Conservation (phyloP, 2,888 invertebrate genomes). For the Steinernema hermaphroditum region DNA sequence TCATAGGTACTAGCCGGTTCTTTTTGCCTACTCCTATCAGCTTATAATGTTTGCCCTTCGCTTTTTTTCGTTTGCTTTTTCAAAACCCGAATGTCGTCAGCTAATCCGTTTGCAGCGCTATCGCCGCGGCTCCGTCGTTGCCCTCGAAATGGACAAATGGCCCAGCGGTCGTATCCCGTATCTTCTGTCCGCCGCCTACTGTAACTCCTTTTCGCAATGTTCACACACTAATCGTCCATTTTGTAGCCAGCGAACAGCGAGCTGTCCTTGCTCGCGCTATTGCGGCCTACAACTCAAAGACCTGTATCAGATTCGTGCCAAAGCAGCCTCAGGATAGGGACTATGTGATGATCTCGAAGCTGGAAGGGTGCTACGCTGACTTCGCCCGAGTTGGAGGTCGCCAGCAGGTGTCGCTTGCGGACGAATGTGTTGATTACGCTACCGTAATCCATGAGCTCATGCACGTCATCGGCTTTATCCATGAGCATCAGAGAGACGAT, state of each 20-base stretch:
- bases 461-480: slow-evolving; percentile 70
- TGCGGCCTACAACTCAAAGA: slow-evolving; percentile 72
- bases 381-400: slow-evolving; percentile 77
- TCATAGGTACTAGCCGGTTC: no score
- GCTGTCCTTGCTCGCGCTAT: slow-evolving; percentile 71
- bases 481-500: slow-evolving; percentile 65
- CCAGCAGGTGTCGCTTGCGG: slow-evolving; percentile 74
- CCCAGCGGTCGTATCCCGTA: slow-evolving; percentile 64
- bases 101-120: slow-evolving; percentile 55
- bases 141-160: slow-evolving; percentile 65
- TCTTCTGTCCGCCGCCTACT: slow-evolving; percentile 61
- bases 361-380: slow-evolving; percentile 75
- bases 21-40: no score
- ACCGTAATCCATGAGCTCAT: slow-evolving; percentile 79
- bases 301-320: slow-evolving; percentile 74
- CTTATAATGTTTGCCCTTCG: neutral
- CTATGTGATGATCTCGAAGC: slow-evolving; percentile 72
- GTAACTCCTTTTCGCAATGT: slow-evolving; percentile 43
- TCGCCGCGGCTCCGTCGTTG: slow-evolving; percentile 59
- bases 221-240: neutral
- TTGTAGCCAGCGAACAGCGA: slow-evolving; percentile 56
- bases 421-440: slow-evolving; percentile 69
- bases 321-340: slow-evolving; percentile 70
- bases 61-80: no score
- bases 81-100: no score